These are phyloP conservation scores for Diplogasteroides magnus DNA, from an alignment of 1,140 invertebrate species.

Conservation along the genomic window DNA sequence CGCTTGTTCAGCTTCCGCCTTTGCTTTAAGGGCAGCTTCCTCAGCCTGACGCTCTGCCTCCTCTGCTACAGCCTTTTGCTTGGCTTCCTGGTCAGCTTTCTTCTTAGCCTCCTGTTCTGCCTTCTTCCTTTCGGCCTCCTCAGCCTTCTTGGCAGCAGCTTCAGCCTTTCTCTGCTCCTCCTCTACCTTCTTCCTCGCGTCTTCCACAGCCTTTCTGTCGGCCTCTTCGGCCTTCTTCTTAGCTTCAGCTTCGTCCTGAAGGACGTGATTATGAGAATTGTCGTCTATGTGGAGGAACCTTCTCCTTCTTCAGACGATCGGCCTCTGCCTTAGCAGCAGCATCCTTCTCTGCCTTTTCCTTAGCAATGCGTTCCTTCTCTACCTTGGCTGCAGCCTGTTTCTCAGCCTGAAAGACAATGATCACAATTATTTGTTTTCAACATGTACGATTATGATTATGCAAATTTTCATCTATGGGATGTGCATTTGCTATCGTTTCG, in stretches of 20 bases:
- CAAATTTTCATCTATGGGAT: too few species aligned
- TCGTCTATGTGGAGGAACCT: too few species aligned
- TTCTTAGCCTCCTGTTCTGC: background rate
- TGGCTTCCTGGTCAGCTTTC: too few species aligned
- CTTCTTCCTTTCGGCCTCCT: background rate
- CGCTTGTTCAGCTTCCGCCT: too few species aligned
- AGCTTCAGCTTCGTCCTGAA: slow-evolving; percentile 8
- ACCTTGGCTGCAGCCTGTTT: slow-evolving; percentile 14
- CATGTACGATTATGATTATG: too few species aligned
- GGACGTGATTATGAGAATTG: too few species aligned
- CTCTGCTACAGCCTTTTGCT: too few species aligned
- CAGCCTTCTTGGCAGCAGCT: background rate
- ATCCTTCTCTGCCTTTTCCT: slow-evolving; percentile 9
- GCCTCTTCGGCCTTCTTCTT: slow-evolving; percentile 18
- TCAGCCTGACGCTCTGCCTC: too few species aligned
- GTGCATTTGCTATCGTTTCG: too few species aligned
- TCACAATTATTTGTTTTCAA: too few species aligned
- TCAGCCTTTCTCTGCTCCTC: background rate
- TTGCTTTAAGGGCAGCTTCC: too few species aligned
- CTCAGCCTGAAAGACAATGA: slow-evolving; percentile 9
- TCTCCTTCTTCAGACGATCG: slow-evolving; percentile 13
- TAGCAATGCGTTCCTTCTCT: slow-evolving; percentile 6
- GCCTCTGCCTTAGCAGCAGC: background rate
- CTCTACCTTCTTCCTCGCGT: background rate
- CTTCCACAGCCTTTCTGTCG: background rate